phyloP scores from a whole-genome alignment of 2,113 vertebrate species.

The Glareola pratincola region DNA sequence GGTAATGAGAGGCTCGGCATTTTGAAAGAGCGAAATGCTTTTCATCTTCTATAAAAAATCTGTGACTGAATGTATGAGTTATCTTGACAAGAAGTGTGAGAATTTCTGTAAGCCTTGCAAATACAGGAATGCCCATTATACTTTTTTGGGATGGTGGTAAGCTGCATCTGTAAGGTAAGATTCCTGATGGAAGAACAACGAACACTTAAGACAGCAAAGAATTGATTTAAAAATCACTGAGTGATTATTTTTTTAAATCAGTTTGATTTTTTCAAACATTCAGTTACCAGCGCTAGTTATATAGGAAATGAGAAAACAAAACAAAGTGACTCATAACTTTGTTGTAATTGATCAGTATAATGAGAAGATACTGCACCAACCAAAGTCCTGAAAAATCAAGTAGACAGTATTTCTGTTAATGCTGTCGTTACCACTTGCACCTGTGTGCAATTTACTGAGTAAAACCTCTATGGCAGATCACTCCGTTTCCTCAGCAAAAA shows the following conservation, averaged over 20 bases:
- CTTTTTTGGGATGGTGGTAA: neutral
- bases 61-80: neutral
- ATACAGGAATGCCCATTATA: rapidly evolving
- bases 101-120: neutral
- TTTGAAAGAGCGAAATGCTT: neutral
- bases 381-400: neutral
- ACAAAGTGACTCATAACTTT: neutral
- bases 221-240: neutral
- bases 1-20: neutral
- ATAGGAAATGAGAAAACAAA: neutral
- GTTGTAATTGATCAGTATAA: neutral
- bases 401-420: neutral
- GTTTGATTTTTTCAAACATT: neutral
- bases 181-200: neutral
- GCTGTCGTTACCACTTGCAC: neutral
- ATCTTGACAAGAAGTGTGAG: neutral
- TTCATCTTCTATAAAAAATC: neutral
- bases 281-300: neutral
- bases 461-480: neutral
- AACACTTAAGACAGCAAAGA: neutral
- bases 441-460: neutral
- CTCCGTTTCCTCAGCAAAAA: neutral
- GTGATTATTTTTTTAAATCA: neutral
- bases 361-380: neutral
- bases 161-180: neutral